Percentiles rank a stretch among this genome's conserved stretches.
Evolutionary conservation across 53 echinoderm and acorn worm species (phyloP).

Genomic region (Pentamera pediparva): DNA sequence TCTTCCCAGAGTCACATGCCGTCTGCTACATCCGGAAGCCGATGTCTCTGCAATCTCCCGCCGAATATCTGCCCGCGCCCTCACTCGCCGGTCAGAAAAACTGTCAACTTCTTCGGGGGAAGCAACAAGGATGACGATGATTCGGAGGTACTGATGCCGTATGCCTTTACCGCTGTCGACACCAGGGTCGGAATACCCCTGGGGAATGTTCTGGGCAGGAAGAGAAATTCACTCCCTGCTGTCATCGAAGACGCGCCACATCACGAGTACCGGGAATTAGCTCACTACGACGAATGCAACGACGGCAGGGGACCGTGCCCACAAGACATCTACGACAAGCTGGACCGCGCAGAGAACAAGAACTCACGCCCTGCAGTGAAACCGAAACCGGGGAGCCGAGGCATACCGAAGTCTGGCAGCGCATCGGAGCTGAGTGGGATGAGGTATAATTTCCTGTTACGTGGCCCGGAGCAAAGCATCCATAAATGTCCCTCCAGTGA

Average conservation of each 20-base stretch:
- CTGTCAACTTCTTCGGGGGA: conserved; percentile 18
- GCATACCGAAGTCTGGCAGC: not conserved
- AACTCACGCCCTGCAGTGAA: not conserved
- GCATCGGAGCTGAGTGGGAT: not conserved
- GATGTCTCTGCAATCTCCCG: conserved; percentile 33
- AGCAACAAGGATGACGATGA: not conserved
- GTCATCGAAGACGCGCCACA: not conserved
- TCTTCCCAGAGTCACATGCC: not conserved
- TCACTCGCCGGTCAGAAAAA: conserved; percentile 27
- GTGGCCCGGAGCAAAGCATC: conserved; percentile 11
- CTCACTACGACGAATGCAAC: not conserved
- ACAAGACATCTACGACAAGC: conserved; percentile 5
- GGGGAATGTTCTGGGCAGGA: not conserved
- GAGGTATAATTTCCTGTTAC: conserved; percentile 17
- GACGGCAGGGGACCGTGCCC: not conserved
- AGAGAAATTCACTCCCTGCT: not conserved
- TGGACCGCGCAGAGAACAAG: not conserved
- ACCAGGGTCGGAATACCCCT: conserved; percentile 5
- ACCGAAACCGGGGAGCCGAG: not conserved
- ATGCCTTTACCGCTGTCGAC: conserved; percentile 10
- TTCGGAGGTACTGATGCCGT: not conserved
- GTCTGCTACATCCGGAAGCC: not conserved
- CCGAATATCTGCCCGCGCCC: conserved; percentile 23
- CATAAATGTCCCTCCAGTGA: conserved; percentile 7
- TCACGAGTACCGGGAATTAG: conserved; percentile 1